Conservation (phyloP, 2,113 vertebrate genomes). For the cat (Felis catus) region DNA sequence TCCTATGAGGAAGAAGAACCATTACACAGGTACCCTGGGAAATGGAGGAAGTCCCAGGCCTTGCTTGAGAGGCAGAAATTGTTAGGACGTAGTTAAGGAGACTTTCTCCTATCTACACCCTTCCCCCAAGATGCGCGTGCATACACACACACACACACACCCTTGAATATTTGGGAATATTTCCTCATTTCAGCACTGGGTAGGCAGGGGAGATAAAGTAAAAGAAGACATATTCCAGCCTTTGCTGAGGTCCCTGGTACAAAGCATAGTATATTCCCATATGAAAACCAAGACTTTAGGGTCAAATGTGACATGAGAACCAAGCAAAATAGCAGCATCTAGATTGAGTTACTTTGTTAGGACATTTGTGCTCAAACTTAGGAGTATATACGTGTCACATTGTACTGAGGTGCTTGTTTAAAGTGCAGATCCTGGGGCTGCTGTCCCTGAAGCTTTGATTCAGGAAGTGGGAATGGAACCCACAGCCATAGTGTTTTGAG, state of each 20-base stretch:
- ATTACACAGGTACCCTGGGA: background rate
- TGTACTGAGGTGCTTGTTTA: background rate
- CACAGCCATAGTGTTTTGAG: background rate
- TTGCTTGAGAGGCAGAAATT: background rate
- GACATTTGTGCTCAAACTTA: background rate
- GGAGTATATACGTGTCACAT: rapidly evolving
- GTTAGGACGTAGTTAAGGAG: background rate
- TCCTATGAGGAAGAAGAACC: background rate
- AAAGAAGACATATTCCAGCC: background rate
- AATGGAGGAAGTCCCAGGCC: background rate
- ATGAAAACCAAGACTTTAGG: background rate
- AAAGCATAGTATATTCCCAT: background rate
- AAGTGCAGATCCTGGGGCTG: background rate
- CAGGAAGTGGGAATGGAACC: background rate
- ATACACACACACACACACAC: background rate
- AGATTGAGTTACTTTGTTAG: background rate
- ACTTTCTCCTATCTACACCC: background rate
- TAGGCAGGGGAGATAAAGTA: background rate
- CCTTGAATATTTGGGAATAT: background rate
- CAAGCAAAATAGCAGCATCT: background rate
- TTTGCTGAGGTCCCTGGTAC: background rate
- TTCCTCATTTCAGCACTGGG: background rate
- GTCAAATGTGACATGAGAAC: background rate
- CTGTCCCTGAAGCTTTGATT: background rate
- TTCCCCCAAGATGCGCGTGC: background rate